A percentile compares a stretch with the other conserved stretches of the same genome.
Evolutionary conservation across 37 sponge, comb jelly and placozoan genomes (phyloP).

Genomic region (Ianthella basta): DNA sequence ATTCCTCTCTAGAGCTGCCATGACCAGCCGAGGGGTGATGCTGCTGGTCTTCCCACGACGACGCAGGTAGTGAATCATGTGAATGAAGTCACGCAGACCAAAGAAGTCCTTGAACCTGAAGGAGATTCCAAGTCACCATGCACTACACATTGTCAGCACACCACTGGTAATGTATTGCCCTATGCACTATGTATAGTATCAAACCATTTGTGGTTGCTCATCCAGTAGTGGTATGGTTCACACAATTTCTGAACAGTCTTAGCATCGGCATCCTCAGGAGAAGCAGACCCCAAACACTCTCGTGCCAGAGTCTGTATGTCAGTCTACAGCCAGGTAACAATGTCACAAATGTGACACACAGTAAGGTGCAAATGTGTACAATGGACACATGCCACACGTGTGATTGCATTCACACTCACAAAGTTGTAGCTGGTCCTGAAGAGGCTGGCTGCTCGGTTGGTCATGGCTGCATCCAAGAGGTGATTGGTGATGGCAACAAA

Average conservation of each 20-base stretch:
- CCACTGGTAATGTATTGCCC: neutral
- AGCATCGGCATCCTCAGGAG: neutral
- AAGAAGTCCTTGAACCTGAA: constrained; percentile 46
- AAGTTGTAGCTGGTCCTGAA: constrained; percentile 17
- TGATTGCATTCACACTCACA: neutral
- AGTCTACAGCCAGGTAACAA: neutral
- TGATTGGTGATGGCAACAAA: constrained; percentile 52
- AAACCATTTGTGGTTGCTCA: neutral
- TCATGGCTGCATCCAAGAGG: constrained; percentile 43
- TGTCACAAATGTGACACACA: neutral
- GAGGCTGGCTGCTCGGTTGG: constrained; percentile 39
- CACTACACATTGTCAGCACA: neutral
- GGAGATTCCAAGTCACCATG: neutral
- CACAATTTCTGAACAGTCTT: constrained; percentile 10
- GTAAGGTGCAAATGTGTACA: too few species aligned
- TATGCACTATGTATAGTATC: neutral
- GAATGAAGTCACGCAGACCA: constrained; percentile 77
- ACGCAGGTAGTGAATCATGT: constrained; percentile 59
- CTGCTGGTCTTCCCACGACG: neutral
- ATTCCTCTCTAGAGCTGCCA: constrained; percentile 89
- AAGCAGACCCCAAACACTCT: constrained; percentile 28
- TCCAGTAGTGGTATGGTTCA: constrained; percentile 11
- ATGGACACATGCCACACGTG: too few species aligned
- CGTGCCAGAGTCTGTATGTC: constrained; percentile 54
- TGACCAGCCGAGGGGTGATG: constrained; percentile 66